Base-by-base conservation (phyloP, 1,140 invertebrate genomes). In the Zaprionus ghesquierei region DNA sequence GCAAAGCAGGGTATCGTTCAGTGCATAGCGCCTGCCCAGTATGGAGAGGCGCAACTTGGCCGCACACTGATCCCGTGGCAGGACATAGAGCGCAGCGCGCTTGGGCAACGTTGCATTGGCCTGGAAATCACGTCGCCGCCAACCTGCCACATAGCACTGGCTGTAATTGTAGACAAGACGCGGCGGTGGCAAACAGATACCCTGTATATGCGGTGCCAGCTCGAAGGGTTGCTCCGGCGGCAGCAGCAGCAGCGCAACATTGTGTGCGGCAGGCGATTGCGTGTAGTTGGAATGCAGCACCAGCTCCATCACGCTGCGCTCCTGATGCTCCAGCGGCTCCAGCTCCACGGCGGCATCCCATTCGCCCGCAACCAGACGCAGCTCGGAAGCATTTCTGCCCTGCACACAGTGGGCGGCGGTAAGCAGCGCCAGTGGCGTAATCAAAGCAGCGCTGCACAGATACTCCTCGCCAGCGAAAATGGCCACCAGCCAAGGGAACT, bases 401-500 rank as follows among this genome's bases (percentile, higher is more conserved):
- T 68, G 51, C 3, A 86, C 75, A 35, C 82, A 86, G 22, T 79
- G 69, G 0, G 82, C 82, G 5, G 82, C 60, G 5, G 78, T 82
- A 2, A 86, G 9, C 8, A 87, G 64, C 0, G 65, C 78, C 8
- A 60, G 9, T 0, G 82, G 68, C 2, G 82, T 68, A 33, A 86
- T 73, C 0, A 86, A 61, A 0, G 59, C 79, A 2, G 78, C 82
- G 38, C 82, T 87, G 65, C 82, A 86, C 3, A 87, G 53, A 18
- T 81, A 86, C 2, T 31, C 41, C n/a, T 44, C 18, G 0, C 22
- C 22, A 2, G 50, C 41, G 18, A 55, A 81, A 9, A 86, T 68
- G 9, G 71, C 82, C 35, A 78, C 65, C 6, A 87, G 27, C 82
- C 82, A 87, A 5, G 82, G 82, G 64, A 86, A 86, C 46, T 86